Evolutionary conservation across 2,888 invertebrate genomes (phyloP), one percentile per base, ranked within the genome.

Genomic region (Leucophenga maculata): DNA sequence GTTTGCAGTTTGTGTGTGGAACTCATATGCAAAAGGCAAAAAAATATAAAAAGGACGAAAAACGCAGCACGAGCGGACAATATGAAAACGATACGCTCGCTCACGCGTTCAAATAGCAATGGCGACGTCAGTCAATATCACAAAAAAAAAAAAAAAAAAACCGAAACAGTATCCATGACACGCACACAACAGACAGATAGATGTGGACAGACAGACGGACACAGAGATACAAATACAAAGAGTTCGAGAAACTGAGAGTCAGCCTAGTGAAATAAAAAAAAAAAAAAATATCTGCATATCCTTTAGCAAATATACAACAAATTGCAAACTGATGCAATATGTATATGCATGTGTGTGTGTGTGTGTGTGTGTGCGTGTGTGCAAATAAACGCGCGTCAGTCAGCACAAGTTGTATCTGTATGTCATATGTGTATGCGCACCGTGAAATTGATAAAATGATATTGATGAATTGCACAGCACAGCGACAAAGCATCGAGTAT

Each of bases 371-470:
- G 3, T 26, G 26, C 2, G 26, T 3, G 26, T 26, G 26, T 46
- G n/a, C 46, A 46, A 46, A 46, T 46, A 46, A 46, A n/a, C 46
- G 46, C 46, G 26, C 26, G 26, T 26, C 26, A 26, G 26, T 26
- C n/a, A 46, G n/a, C 46, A 46, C 14, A n/a, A 13, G 46, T 46
- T n/a, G 46, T 14, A 46, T 46, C 6, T 14, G 46, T 46, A 46
- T n/a, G 14, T 46, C 46, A 26, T 26, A n/a, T 31, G 59, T 6
- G 59, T 31, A 32, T 31, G 31, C 9, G 13, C 22, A 44, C 73
- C 79, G 81, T 84, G 86, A 82, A 86, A 85, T 85, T 85, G 85
- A 85, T 85, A 85, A 85, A 85, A 86, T 82, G 85, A 85, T 85
- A 86, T 86, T 85, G 85, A 86, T 86, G 86, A 86, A 86, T 86